Conservation (phyloP, 2,797 vertebrate species). For the Falco rusticolus region DNA sequence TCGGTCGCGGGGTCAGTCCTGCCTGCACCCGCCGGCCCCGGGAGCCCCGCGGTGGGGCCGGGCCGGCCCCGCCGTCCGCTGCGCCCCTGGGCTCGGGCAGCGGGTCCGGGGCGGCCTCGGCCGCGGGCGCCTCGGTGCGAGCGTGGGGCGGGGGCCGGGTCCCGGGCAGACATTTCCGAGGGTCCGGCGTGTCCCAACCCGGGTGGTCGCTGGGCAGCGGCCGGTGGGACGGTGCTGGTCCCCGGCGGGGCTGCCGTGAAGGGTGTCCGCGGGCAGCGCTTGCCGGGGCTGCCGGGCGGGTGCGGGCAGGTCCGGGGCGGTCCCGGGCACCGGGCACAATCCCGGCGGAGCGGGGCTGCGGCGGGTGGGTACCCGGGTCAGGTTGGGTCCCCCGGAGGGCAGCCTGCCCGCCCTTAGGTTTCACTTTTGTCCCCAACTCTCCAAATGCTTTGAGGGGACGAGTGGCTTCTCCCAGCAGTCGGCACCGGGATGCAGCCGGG, state of each 20-base stretch:
- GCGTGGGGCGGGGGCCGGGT: background rate
- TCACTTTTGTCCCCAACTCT: background rate
- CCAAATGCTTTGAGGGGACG: background rate
- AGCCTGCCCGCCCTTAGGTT: accelerated
- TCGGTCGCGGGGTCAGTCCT: no score
- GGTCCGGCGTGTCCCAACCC: background rate
- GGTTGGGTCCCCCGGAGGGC: background rate
- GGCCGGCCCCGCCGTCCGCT: background rate
- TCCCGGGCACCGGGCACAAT: background rate
- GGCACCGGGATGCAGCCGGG: background rate
- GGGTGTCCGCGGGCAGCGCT: background rate
- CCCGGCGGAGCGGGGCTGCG: no score
- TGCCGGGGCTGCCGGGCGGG: accelerated
- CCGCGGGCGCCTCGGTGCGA: background rate
- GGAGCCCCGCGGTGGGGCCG: background rate
- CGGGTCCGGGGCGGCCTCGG: background rate
- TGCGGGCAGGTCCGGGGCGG: background rate
- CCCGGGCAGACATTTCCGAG: background rate
- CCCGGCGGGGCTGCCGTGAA: background rate
- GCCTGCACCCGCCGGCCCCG: background rate
- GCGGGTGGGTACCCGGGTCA: no score
- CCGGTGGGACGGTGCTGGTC: background rate
- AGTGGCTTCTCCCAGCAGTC: background rate
- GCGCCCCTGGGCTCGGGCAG: background rate
- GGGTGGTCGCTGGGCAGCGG: background rate